Evolutionary conservation across 1,140 invertebrate species (phyloP).

Genomic region (Diploscapter pachys): DNA sequence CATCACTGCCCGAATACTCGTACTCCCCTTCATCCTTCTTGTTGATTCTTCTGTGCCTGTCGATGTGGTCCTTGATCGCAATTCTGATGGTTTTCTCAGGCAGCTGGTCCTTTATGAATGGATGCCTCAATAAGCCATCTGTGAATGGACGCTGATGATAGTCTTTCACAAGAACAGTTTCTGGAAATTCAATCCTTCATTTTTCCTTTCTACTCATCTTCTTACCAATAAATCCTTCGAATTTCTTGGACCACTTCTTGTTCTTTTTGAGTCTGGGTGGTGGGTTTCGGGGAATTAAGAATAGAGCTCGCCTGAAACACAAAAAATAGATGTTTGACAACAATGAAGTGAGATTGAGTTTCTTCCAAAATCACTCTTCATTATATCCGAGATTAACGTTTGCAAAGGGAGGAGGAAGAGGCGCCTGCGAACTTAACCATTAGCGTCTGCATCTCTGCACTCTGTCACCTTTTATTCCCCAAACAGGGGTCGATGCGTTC

Average conservation of each 20-base stretch:
- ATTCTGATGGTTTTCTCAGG: constrained; percentile 94
- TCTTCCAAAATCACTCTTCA: too few relatives aligned
- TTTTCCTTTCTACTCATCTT: constrained; percentile 59
- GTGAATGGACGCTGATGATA: constrained; percentile 97
- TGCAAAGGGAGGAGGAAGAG: too few relatives aligned
- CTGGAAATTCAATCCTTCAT: constrained; percentile 60
- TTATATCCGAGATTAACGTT: too few relatives aligned
- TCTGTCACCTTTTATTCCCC: too few relatives aligned
- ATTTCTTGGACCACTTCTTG: constrained; percentile 81
- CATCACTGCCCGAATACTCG: constrained; percentile 59
- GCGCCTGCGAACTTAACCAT: too few relatives aligned
- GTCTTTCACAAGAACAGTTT: constrained; percentile 87
- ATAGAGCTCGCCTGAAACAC: constrained; percentile 71
- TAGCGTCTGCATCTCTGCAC: too few relatives aligned
- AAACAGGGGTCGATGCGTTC: too few relatives aligned
- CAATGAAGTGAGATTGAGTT: too few relatives aligned
- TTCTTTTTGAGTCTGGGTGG: constrained; percentile 87
- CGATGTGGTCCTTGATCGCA: constrained; percentile 98
- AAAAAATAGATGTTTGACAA: too few relatives aligned
- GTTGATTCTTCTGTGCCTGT: constrained; percentile 66
- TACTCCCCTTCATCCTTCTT: constrained; percentile 56
- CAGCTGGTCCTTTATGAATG: constrained; percentile 94
- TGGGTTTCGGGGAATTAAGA: constrained; percentile 94
- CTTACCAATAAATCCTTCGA: constrained; percentile 74
- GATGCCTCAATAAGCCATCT: constrained; percentile 92